Evolutionary conservation across 2,113 vertebrate genomes (phyloP), one percentile per base, ranked within the genome.

Genomic region (Solea solea): DNA sequence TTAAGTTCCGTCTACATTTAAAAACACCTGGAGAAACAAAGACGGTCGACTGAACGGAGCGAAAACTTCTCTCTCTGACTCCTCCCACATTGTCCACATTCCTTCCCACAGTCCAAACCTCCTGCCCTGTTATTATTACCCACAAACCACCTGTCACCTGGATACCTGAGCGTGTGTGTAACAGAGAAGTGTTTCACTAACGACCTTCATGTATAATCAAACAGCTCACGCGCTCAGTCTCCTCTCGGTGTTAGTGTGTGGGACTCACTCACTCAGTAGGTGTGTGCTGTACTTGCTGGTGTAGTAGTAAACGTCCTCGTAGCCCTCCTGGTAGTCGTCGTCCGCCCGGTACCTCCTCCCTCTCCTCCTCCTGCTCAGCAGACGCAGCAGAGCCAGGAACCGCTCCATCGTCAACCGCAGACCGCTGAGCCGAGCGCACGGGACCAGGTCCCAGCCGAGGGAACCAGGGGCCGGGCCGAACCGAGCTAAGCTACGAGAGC

Each of bases 271-370:
- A 98, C 97, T 89, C 79, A 86, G 82, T 55, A 89, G 83, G 76
- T 97, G 96, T 2, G 96, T 96, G 74, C 95, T 95, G 50, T 91
- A 91, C 87, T 91, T 91, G 89, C 87, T 91, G 84, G 84, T 89
- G 83, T 99, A 99, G 90, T 98, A 98, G 92, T 98, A 99, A 82
- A 99, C 97, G 82, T 99, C 97, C 92, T 98, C 97, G 3, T 99
- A 99, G 58, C 97, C 97, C 89, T 99, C 97, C 14, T 98, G 97
- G 93, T 99, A 99, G 90, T 98, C 97, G 92, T 99, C 97, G 88
- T 97, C 97, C 0, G 97, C 96, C 15, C 96, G 94, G 91, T 99
- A 99, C 94, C 97, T 97, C 94, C 97, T 98, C 64, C 96, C 95
- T 87, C 97, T 95, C 88, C 97, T 95, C 87, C 97, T 95, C 86